Evolutionary conservation across 1,140 invertebrate genomes (phyloP), one percentile per base, ranked within the genome.

Genomic region (Bombus sibiricus): DNA sequence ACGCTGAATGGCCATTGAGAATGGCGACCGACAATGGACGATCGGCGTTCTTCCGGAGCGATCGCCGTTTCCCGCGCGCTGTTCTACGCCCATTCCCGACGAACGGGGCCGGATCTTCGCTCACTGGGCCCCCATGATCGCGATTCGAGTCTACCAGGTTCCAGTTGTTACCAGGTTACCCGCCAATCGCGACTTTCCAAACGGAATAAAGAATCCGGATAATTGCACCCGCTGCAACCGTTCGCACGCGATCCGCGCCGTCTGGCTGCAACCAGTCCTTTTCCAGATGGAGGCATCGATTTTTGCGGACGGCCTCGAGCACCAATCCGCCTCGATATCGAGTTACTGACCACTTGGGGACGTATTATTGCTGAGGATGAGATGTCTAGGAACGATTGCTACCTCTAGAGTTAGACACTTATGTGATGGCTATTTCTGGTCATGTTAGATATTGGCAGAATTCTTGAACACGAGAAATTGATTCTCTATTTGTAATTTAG

Each of bases 61-160:
- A 75, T 68, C 86, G 85, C 22, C 78, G 83, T 75, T 87, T 85
- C 85, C 86, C 75, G 74, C 80, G 81, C 73, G 74, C 47, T 59
- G 28, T 83, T 85, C 86, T 77, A 83, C 86, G 88, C 77, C 83
- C 64, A 90, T 86, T 81, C 83, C 43, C 28, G 3, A 37, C 79
- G 77, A 91, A 88, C 86, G 89, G 88, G 91, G 91, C 92, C 92
- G 92, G 92, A 93, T 93, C 92, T 93, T 92, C 90, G 92, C 83
- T 93, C 83, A 73, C 88, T 92, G 92, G 90, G 91, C 89, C 90
- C 86, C 88, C 84, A 89, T 79, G 86, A 73, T 88, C 77, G 83
- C 82, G 89, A 87, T 82, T 88, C 68, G 25, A 66, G 79, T 80
- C 82, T 85, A 87, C 86, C 47, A 53, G 47, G 47, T 53, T 53